Base-by-base conservation (phyloP, 1,140 invertebrate genomes). In the Mycetomoellerius zeteki region DNA sequence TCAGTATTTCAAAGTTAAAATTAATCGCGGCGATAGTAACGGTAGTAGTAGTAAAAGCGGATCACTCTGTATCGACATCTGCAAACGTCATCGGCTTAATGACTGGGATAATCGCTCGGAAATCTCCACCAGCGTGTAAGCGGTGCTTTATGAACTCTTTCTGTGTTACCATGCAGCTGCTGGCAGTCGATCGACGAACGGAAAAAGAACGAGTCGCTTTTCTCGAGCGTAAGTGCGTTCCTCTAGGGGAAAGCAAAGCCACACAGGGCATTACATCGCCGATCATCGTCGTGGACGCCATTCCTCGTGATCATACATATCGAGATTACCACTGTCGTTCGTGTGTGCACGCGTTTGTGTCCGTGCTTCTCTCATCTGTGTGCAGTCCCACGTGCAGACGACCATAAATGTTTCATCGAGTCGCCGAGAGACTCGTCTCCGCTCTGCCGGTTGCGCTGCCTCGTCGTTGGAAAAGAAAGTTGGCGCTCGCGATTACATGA, bases 401-500 rank as follows among this genome's bases (percentile, higher is more conserved):
- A 90, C 86, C 88, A 93, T 95, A 94, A 95, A 95, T 94, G 94
- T 95, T 94, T 92, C 92, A 89, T 93, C 92, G 94, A 90, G 89
- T 93, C 89, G 21, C 89, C 76, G 91, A 92, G 86, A 92, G 91
- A 90, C 93, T 94, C 78, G 92, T 92, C 81, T 92, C 90, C 88
- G 76, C 54, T 65, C 86, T 81, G 75, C 86, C 72, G 85, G 85
- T 92, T 85, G 91, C 86, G 7, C 60, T 89, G 87, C 87, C 89
- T 65, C 92, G 91, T 86, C 91, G 92, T 92, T 94, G 93, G 94
- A 94, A 94, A 94, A 94, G 94, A 94, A 95, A 95, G 94, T 93
- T 94, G 86, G 89, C 94, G 73, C 94, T 95, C 89, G 91, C 94
- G 88, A 95, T 95, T 91, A 95, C 94, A 95, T 95, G 94, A 94